Conservation (phyloP, 1,140 invertebrate species). For the Homarus americanus region DNA sequence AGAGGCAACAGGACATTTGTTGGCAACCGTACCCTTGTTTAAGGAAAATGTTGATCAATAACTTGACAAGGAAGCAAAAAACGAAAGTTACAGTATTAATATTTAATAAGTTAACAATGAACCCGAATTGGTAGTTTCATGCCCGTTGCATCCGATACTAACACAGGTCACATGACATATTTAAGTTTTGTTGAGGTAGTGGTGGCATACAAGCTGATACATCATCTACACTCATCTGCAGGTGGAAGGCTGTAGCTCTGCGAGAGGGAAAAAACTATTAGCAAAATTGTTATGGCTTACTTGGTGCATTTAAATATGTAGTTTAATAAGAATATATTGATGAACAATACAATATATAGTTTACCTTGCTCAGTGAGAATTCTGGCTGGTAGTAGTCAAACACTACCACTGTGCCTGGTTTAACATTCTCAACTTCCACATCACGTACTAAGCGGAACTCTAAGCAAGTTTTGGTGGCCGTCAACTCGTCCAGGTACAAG, state of each 20-base stretch:
- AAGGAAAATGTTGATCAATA: too few relatives aligned
- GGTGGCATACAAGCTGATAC: too few relatives aligned
- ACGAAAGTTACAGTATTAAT: too few relatives aligned
- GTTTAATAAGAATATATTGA: background rate
- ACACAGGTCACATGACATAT: too few relatives aligned
- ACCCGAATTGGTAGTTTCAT: too few relatives aligned
- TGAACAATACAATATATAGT: background rate
- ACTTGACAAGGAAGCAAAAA: too few relatives aligned
- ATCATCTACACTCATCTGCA: background rate
- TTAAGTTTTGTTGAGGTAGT: too few relatives aligned
- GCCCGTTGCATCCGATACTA: too few relatives aligned
- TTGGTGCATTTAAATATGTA: background rate
- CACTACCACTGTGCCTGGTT: constrained; percentile 19
- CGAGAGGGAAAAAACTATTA: background rate
- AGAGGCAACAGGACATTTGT: too few relatives aligned
- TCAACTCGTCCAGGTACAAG: constrained; percentile 79
- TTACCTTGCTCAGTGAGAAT: constrained; percentile 27
- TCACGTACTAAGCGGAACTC: constrained; percentile 76
- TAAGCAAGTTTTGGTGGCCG: constrained; percentile 78
- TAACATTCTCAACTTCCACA: constrained; percentile 12
- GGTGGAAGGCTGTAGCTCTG: background rate
- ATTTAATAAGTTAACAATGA: too few relatives aligned
- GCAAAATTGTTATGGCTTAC: background rate
- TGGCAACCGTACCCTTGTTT: too few relatives aligned
- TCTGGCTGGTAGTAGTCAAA: constrained; percentile 47